Percentiles rank a stretch among this genome's conserved stretches.
Conservation (phyloP, 2,888 invertebrate genomes). For the Pasiphila rectangulata region DNA sequence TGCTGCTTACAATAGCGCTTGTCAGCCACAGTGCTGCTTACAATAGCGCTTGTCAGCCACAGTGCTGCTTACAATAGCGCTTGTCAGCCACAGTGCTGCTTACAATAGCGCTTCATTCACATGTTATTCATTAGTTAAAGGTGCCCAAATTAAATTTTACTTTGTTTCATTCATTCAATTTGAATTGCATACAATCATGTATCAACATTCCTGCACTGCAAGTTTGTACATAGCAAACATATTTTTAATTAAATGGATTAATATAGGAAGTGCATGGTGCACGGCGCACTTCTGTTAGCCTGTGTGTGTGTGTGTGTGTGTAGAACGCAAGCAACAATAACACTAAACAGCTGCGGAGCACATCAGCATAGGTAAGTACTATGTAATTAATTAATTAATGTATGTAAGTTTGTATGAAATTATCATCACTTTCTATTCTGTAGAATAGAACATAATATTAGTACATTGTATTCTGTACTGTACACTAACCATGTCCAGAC, state of each 20-base stretch:
- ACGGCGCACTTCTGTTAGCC: background rate
- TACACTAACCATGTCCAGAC: background rate
- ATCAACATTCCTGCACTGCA: background rate
- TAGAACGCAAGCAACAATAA: background rate
- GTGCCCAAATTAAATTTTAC: background rate
- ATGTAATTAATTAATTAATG: no score
- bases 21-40: no score
- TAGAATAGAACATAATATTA: no score
- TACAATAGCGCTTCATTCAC: background rate
- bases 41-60: no score
- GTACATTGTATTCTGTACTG: no score
- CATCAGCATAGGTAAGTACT: no score
- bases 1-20: no score
- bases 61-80: no score
- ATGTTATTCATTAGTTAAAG: background rate
- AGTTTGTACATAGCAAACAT: background rate
- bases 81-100: no score
- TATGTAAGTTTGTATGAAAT: no score
- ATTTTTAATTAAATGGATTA: background rate
- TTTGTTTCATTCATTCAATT: conserved; percentile 1
- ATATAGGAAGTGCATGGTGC: background rate
- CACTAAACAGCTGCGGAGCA: background rate
- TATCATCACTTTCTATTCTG: conserved; percentile 31
- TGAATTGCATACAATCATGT: background rate
- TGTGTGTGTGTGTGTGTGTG: no score